Evolutionary conservation across 2,888 invertebrate species (phyloP), one percentile per base, ranked within the genome.

Genomic region (Coenonympha arcania): DNA sequence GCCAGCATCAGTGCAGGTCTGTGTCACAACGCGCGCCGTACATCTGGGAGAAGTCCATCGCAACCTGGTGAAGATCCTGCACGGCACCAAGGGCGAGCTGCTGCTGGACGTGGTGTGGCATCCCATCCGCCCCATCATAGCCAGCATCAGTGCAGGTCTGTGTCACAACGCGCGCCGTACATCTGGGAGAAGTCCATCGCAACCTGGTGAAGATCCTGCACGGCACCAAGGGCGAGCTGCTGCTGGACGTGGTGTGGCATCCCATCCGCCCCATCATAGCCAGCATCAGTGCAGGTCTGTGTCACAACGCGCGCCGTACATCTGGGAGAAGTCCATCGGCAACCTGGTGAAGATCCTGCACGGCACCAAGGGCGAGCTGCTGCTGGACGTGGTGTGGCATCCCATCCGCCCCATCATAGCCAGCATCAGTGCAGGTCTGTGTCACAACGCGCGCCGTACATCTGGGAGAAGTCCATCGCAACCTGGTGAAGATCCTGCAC

Each of bases 161-260:
- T 39, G 57, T 50, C 18, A 3, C 96, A 97, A 62, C 99, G 99
- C 83, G 96, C 99, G 0, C 88, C 99, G 0, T 99, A 99, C 75
- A 93, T 99, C 62, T 99, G 99, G 99, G 99, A 99, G 83, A 96
- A 97, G 73, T 95, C 95, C 55, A 94, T 96, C 53, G 99, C 2
- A 98, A 97, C 87, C 89, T 99, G 31, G 98, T 99, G 1, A 99
- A 99, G 89, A 99, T 99, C 72, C 88, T 99, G 45, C 98, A 98
- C 76, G 99, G 99, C 6, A 98, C 98, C 2, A 99, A 99, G 85
- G 99, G 99, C 49, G 99, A 99, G 84, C 85, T 98, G 43, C 86
- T 99, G 49, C 86, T 98, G 13, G 99, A 99, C 81, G 98, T 99
- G 4, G 98, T 97, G 73, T 99, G 99, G 99, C 99, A 99, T 88